Percentiles rank a stretch among this genome's conserved stretches.
phyloP scores from a whole-genome alignment of 1,140 invertebrate species.

The Oscheius sp. region DNA sequence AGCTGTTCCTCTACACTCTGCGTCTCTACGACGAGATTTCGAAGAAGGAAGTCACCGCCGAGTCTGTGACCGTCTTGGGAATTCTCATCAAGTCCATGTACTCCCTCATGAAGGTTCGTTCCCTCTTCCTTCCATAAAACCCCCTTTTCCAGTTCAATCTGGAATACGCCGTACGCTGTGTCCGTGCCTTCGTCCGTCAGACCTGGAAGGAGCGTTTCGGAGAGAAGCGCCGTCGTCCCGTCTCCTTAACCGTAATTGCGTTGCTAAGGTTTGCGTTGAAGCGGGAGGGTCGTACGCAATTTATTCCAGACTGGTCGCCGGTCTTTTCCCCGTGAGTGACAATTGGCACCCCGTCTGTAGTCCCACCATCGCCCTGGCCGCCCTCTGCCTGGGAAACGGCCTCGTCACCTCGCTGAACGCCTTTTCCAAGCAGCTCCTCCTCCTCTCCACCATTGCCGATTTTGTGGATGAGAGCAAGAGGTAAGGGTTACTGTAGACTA shows the following conservation, averaged over 20 bases:
- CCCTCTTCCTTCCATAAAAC: neutral
- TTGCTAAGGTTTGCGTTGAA: neutral
- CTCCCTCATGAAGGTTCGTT: constrained; percentile 31
- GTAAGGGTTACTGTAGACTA: constrained; percentile 26
- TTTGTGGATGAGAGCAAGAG: constrained; percentile 38
- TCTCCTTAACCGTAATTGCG: constrained; percentile 9
- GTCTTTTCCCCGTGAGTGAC: constrained; percentile 40
- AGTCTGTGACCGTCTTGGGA: constrained; percentile 21
- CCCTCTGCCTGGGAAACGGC: constrained; percentile 6
- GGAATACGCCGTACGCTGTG: constrained; percentile 30
- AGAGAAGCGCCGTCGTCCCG: neutral
- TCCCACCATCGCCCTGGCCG: constrained; percentile 33
- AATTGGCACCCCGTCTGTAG: constrained; percentile 38
- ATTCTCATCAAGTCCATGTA: constrained; percentile 25
- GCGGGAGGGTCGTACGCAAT: neutral
- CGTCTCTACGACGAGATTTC: constrained; percentile 31
- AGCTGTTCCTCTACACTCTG: constrained; percentile 36
- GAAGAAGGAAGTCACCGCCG: neutral
- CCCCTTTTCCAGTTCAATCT: constrained; percentile 21
- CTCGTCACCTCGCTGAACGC: constrained; percentile 18
- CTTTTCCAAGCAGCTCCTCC: constrained; percentile 17
- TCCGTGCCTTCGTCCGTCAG: constrained; percentile 29
- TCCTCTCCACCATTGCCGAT: constrained; percentile 35
- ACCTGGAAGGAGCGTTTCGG: constrained; percentile 7
- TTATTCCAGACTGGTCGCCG: constrained; percentile 24